Evolutionary conservation across 1,140 invertebrate species (phyloP).

Genomic region (Cheumatopsyche charites): DNA sequence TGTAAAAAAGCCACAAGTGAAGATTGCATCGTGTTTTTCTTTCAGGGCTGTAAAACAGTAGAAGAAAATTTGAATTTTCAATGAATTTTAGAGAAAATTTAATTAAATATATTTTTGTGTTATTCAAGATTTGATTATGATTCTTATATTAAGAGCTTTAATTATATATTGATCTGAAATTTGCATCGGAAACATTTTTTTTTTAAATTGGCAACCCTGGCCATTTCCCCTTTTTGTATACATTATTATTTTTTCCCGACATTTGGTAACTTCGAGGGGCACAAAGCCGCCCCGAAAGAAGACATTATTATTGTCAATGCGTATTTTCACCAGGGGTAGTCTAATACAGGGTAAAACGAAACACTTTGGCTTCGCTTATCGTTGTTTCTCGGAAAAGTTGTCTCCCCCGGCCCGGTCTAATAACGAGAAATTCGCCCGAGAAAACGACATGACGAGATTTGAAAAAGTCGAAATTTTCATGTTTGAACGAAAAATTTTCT

Average conservation of each 20-base stretch:
- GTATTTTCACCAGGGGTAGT: constrained; percentile 26
- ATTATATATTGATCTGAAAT: not conserved
- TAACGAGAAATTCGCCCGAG: constrained; percentile 41
- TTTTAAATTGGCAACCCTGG: no score
- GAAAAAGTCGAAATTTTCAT: constrained; percentile 13
- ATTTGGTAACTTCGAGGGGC: constrained; percentile 12
- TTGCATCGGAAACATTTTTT: no score
- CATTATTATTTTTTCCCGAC: constrained; percentile 44
- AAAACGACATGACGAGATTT: constrained; percentile 34
- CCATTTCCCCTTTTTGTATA: no score
- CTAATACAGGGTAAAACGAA: constrained; percentile 17
- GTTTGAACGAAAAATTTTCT: not conserved
- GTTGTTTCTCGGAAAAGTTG: constrained; percentile 10
- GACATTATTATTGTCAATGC: constrained; percentile 46
- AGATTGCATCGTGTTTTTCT: constrained; percentile 46
- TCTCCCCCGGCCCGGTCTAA: constrained; percentile 29
- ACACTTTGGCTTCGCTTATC: not conserved
- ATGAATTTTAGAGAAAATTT: no score
- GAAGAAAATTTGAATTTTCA: no score
- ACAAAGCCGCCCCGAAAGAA: constrained; percentile 34
- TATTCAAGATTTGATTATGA: no score
- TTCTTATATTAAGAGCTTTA: no score
- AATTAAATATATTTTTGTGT: no score
- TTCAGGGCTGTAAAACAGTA: not conserved
- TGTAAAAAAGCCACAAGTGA: constrained; percentile 48